Evolutionary conservation across 1,140 invertebrate genomes (phyloP), one percentile per base, ranked within the genome.

Genomic region (Drosophila kohkoa): DNA sequence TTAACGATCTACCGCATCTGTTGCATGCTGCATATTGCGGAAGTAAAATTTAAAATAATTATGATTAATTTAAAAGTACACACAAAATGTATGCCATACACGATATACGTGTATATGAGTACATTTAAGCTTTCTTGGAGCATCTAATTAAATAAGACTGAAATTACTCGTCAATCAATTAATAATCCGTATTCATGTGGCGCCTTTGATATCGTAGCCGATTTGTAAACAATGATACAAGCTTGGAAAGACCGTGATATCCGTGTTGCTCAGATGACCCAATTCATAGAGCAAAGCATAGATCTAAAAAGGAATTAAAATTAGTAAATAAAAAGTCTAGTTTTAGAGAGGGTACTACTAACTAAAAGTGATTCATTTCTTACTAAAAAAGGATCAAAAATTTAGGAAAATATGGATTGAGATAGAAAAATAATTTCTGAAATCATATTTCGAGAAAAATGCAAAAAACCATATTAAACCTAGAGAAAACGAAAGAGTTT

Each of bases 221-320:
- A 70, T 45, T 35, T 86, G 71, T 7, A 92, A 48, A 32, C 67
- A 73, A 45, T 88, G 78, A 51, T 92, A 91, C 1, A 92, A 60
- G 43, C 82, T 75, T 1, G 90, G 90, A 77, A 78, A 92, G 10
- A 77, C 76, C 1, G 82, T 49, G 30, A 92, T 92, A 55, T 92
- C 90, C 7, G 90, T 87, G 30, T 89, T 89, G n/a, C 79, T 92
- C 28, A 92, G 49, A 62, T 80, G 65, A 1, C 90, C 87, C 5
- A 66, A 35, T 4, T 79, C 67, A 55, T 78, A 92, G 0, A 92
- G 82, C 3, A 69, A 25, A 2, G 69, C 11, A 41, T 89, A 92
- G 11, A 92, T 64, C 90, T 92, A 35, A 11, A 16, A 1, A 72
- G 7, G 1, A 16, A 28, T 6, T 0, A 35, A 10, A 28, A 11